Conservation (phyloP, 2,888 invertebrate species). For the Cryptocephalus primarius region DNA sequence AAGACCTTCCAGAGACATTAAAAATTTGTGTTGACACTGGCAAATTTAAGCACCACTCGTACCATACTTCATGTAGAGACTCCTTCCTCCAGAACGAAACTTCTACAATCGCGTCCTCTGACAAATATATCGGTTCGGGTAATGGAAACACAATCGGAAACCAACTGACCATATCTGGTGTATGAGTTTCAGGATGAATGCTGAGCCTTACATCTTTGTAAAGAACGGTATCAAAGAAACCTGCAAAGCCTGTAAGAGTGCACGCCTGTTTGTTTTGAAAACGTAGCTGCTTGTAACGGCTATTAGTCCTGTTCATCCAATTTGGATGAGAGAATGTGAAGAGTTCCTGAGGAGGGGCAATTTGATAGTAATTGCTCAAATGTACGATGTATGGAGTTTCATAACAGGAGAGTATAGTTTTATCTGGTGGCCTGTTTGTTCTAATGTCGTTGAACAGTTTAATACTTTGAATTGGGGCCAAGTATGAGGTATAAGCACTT, state of each 20-base stretch:
- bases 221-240: conserved; percentile 85
- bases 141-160: conserved; percentile 91
- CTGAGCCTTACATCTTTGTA: conserved; percentile 80
- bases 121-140: conserved; percentile 60
- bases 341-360: conserved; percentile 59
- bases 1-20: conserved; percentile 64
- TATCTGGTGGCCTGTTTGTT: conserved; percentile 40
- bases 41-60: conserved; percentile 77
- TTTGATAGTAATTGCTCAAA: conserved; percentile 71
- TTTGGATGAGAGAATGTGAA: conserved; percentile 93
- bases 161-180: conserved; percentile 94
- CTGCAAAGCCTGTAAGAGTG: conserved; percentile 88
- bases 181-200: conserved; percentile 81
- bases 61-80: conserved; percentile 80
- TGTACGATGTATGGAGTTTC: conserved; percentile 92
- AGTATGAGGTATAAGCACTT: conserved; percentile 74
- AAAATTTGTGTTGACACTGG: conserved; percentile 51
- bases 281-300: conserved; percentile 45
- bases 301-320: conserved; percentile 53
- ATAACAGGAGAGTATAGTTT: conserved; percentile 42
- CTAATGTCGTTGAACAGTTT: conserved; percentile 73
- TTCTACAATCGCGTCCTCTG: conserved; percentile 57
- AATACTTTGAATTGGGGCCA: conserved; percentile 87
- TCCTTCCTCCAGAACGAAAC: conserved; percentile 83
- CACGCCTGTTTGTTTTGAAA: conserved; percentile 66